Evolutionary conservation across 2,797 vertebrate species (phyloP).

Genomic region (Notolepis coatsorum): DNA sequence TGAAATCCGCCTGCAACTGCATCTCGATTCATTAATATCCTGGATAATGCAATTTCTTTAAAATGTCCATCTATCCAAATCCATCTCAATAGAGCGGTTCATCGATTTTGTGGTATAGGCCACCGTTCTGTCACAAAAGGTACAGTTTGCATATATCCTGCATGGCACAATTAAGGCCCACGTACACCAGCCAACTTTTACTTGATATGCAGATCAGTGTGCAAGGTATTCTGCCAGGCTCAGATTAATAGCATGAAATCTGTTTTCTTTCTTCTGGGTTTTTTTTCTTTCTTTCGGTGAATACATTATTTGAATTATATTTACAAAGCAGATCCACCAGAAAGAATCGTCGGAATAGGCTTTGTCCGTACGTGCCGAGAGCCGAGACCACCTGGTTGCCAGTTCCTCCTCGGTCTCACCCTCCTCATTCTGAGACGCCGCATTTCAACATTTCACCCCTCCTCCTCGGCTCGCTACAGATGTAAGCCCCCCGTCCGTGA

Average conservation of each 20-base stretch:
- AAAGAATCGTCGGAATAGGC: conserved; percentile 20
- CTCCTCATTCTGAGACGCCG: conserved; percentile 32
- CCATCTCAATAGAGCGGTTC: conserved; percentile 14
- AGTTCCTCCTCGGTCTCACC: conserved; percentile 9
- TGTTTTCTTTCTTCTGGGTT: conserved; percentile 32
- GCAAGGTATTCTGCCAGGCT: conserved; percentile 25
- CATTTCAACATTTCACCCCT: conserved; percentile 26
- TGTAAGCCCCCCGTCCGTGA: conserved; percentile 41
- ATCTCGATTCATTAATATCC: conserved; percentile 27
- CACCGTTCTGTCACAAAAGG: conserved; percentile 36
- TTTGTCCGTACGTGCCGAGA: conserved; percentile 13
- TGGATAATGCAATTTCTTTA: background rate
- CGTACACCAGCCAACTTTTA: conserved; percentile 31
- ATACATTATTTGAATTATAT: conserved; percentile 33
- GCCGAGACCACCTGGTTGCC: conserved; percentile 27
- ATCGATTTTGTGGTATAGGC: conserved; percentile 31
- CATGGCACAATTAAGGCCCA: conserved; percentile 35
- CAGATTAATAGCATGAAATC: conserved; percentile 35
- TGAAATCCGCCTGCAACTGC: conserved; percentile 27
- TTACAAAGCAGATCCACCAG: conserved; percentile 25
- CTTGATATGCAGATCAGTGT: conserved; percentile 46
- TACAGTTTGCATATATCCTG: conserved; percentile 21
- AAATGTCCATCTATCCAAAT: conserved; percentile 12
- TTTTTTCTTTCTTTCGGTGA: conserved; percentile 4
- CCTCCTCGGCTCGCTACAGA: conserved; percentile 28